Base-by-base conservation (phyloP, 2,113 vertebrate genomes). In the Neogobius melanostomus region DNA sequence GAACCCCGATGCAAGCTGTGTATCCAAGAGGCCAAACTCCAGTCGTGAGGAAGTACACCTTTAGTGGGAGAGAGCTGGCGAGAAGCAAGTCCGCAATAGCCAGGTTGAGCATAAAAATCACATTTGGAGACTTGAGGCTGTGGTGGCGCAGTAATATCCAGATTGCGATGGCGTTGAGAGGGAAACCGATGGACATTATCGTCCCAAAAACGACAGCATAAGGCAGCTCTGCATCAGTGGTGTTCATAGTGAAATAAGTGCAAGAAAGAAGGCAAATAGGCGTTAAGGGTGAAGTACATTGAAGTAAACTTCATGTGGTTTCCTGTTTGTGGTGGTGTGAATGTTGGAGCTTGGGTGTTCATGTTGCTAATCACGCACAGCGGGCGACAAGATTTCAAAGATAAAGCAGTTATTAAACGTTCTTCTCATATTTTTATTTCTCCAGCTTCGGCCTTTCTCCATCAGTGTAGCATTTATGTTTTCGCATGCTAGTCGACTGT, bases 61-160 rank as follows among this genome's bases (percentile, higher is more conserved):
- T 76, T 52, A 80, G 46, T 9, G 80, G 82, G 11, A 87, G 48
- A 1, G 80, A 77, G 8, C 78, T 15, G 36, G 45, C 52, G 47
- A 87, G 71, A 47, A 85, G 60, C 42, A 85, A 46, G 73, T 85
- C 85, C 1, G 82, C 81, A 3, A 64, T 9, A 0, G 80, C 85
- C 48, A 87, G 75, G 52, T 85, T 81, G 17, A 76, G 43, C 80
- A 87, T 87, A 52, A 72, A 72, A 16, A 83, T 68, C 6, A 66
- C 67, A 36, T 48, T 68, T 0, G 80, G 28, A 0, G 75, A 79
- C 46, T 46, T 66, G 15, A 83, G 46, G n/a, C 82, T 69, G 60
- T 82, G 77, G 6, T 66, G 48, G 5, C 62, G 64, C 10, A 83
- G 7, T 2, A 87, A 44, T 8, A 68, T 45, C 85, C 85, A 87